phyloP scores from a whole-genome alignment of 1,140 invertebrate genomes.

The Colletes latitarsis region DNA sequence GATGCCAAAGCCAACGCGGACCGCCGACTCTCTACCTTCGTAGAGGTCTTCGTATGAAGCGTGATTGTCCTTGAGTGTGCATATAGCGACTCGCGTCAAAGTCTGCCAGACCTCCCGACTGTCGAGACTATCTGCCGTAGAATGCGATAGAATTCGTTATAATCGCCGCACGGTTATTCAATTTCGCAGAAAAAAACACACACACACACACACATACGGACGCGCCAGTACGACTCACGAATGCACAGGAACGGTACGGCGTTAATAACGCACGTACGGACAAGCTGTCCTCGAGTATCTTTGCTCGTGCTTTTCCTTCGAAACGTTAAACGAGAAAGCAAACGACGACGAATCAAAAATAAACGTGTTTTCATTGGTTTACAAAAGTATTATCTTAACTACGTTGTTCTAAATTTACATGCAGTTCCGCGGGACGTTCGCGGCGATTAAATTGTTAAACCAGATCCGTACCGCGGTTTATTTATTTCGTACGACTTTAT shows the following conservation, averaged over 20 bases:
- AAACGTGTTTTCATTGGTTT: too few species aligned
- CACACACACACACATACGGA: not conserved
- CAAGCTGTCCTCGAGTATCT: not conserved
- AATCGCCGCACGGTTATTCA: not conserved
- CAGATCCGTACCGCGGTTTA: too few species aligned
- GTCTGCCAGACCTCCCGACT: not conserved
- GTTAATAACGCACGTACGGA: not conserved
- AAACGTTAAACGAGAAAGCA: too few species aligned
- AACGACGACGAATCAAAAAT: too few species aligned
- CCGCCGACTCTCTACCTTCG: constrained; percentile 48
- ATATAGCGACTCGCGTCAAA: constrained; percentile 17
- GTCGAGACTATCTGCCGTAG: not conserved
- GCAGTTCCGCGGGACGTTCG: too few species aligned
- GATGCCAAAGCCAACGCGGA: constrained; percentile 60
- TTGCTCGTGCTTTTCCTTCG: too few species aligned
- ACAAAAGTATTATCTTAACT: too few species aligned
- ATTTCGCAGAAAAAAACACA: constrained; percentile 14
- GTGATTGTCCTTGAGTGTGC: constrained; percentile 46
- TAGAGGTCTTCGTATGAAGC: constrained; percentile 52
- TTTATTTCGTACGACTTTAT: not conserved
- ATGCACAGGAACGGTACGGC: not conserved
- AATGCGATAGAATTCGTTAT: constrained; percentile 27
- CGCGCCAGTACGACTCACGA: not conserved
- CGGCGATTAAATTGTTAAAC: too few species aligned
- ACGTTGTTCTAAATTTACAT: too few species aligned